Percentiles rank a stretch among this genome's conserved stretches.
Conservation (phyloP, 2,888 invertebrate species). For the Erannis defoliaria region DNA sequence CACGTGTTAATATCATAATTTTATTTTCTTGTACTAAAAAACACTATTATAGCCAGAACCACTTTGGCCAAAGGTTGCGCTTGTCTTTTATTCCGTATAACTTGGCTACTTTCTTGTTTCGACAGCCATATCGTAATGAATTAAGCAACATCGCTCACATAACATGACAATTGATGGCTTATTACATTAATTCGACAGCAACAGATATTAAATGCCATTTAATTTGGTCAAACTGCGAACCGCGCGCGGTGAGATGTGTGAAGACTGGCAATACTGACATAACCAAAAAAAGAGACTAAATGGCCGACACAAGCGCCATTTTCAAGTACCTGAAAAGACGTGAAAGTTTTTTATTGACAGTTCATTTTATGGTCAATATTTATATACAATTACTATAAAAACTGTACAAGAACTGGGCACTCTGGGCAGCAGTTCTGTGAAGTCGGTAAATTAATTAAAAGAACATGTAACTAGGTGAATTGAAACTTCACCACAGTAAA, state of each 20-base stretch:
- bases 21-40: no score
- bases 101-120: slow-evolving; percentile 7
- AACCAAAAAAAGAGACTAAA: slow-evolving; percentile 19
- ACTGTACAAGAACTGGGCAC: background rate
- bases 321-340: slow-evolving; percentile 1
- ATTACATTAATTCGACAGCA: slow-evolving; percentile 54
- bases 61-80: no score
- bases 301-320: slow-evolving; percentile 17
- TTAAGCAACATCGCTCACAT: slow-evolving; percentile 41
- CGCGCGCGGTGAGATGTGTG: slow-evolving; percentile 31
- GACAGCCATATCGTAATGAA: slow-evolving; percentile 32
- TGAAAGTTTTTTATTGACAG: slow-evolving; percentile 14
- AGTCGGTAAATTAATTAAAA: background rate
- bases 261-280: slow-evolving; percentile 12
- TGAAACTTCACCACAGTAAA: background rate
- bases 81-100: no score
- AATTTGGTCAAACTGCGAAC: slow-evolving; percentile 45
- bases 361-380: background rate
- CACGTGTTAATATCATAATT: no score
- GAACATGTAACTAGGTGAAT: background rate
- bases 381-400: background rate
- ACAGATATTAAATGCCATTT: slow-evolving; percentile 48
- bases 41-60: no score
- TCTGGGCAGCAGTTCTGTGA: background rate
- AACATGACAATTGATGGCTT: slow-evolving; percentile 49